These are phyloP conservation scores for Podargus strigoides DNA, from an alignment of 2,797 vertebrate genomes.

Conservation along the genomic window DNA sequence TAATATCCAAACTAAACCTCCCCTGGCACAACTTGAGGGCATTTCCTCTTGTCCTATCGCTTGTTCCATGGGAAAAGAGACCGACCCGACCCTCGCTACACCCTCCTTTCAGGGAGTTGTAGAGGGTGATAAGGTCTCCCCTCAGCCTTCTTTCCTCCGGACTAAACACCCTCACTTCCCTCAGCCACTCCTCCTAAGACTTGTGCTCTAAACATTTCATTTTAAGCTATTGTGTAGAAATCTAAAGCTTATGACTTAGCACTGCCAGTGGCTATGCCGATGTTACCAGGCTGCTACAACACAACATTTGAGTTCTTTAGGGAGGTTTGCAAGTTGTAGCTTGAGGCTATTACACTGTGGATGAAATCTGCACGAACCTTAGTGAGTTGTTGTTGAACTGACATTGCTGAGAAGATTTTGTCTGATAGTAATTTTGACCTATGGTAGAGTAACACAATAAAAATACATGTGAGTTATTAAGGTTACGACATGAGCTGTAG, in stretches of 20 bases:
- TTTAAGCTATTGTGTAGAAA: not conserved
- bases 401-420: not conserved
- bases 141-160: not conserved
- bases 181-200: not conserved
- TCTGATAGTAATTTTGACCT: not conserved
- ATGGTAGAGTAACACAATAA: not conserved
- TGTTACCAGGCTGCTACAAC: not conserved
- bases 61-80: not conserved
- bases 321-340: not conserved
- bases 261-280: not conserved
- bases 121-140: no score
- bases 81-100: not conserved
- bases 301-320: not conserved
- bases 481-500: not conserved
- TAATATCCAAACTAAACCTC: not conserved
- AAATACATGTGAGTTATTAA: not conserved
- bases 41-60: not conserved
- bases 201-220: not conserved
- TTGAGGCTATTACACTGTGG: not conserved
- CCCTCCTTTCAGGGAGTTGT: not conserved
- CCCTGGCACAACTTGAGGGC: not conserved
- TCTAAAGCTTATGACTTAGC: not conserved
- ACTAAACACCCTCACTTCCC: not conserved
- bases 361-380: not conserved
- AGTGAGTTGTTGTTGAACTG: not conserved